Evolutionary conservation across 2,888 invertebrate genomes (phyloP).

Genomic region (Lobophora halterata): DNA sequence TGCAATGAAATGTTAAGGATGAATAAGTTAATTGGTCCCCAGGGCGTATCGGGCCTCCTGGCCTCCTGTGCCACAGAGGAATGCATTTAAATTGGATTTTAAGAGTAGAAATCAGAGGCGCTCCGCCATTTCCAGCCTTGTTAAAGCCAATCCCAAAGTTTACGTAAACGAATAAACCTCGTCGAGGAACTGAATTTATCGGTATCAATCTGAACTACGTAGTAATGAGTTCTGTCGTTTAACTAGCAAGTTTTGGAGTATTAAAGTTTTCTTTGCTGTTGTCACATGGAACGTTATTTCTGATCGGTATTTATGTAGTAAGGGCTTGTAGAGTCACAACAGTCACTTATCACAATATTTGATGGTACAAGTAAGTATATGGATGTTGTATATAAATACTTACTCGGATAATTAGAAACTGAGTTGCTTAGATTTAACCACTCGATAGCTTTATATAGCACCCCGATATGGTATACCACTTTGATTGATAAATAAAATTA

Average conservation of each 20-base stretch:
- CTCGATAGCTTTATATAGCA: no score
- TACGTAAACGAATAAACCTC: conserved; percentile 79
- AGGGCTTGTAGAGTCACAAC: no score
- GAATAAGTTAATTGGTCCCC: conserved; percentile 80
- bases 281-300: no score
- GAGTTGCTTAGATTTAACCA: no score
- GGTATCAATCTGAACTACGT: conserved; percentile 59
- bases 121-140: conserved; percentile 71
- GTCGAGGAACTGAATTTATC: conserved; percentile 67
- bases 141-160: conserved; percentile 79
- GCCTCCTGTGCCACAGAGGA: conserved; percentile 77
- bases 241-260: conserved; percentile 18
- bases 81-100: conserved; percentile 82
- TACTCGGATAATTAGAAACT: no score
- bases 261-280: no score
- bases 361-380: no score
- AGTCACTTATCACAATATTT: no score
- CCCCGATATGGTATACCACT: no score
- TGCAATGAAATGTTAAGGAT: conserved; percentile 80
- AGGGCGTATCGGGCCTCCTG: conserved; percentile 65
- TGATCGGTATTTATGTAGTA: no score
- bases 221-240: conserved; percentile 29
- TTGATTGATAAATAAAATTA: no score
- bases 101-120: conserved; percentile 79
- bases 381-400: no score